A percentile compares a stretch with the other conserved stretches of the same genome.
These are phyloP conservation scores for Carcina quercana DNA, from an alignment of 2,888 invertebrate species.

Conservation along the genomic window DNA sequence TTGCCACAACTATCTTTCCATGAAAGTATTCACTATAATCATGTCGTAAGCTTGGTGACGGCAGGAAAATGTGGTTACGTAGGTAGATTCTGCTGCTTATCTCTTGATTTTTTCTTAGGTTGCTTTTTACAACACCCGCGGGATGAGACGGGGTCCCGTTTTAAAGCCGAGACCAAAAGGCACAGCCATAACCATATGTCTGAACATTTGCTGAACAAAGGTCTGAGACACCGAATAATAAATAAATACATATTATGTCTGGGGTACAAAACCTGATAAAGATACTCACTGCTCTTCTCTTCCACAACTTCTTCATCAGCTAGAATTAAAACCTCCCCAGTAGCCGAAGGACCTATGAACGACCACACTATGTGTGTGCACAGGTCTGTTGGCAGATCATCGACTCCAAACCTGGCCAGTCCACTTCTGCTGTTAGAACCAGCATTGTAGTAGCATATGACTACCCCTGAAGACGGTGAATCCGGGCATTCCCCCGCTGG, in stretches of 20 bases:
- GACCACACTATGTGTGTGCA: conserved; percentile 18
- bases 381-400: conserved; percentile 13
- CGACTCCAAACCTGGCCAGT: conserved; percentile 11
- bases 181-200: not conserved
- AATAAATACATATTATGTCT: not conserved
- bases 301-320: not conserved
- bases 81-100: too few relatives aligned
- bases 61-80: too few relatives aligned
- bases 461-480: too few relatives aligned
- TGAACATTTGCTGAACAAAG: not conserved
- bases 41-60: too few relatives aligned
- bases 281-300: not conserved
- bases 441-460: conserved; percentile 16
- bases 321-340: conserved; percentile 19
- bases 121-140: not conserved
- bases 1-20: too few relatives aligned
- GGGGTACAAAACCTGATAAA: not conserved
- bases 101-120: not conserved
- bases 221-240: not conserved
- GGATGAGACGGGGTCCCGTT: not conserved
- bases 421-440: conserved; percentile 13
- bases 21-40: too few relatives aligned
- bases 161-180: not conserved
- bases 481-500: too few relatives aligned
- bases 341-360: conserved; percentile 10